A percentile compares a stretch with the other conserved stretches of the same genome.
phyloP scores from a whole-genome alignment of 2,797 vertebrate species.

The Xiphophorus birchmanni region DNA sequence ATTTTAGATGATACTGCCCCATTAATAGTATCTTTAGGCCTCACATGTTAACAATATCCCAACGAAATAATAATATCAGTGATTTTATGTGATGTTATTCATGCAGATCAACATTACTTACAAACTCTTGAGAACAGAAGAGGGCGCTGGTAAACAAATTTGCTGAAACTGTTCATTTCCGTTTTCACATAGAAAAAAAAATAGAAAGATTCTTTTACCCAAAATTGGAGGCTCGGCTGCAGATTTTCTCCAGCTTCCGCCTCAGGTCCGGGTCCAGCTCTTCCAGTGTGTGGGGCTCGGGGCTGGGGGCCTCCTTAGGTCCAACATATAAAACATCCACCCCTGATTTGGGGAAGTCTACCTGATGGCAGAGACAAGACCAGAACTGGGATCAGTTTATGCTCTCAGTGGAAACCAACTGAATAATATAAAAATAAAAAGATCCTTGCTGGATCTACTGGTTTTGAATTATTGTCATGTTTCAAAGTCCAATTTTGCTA shows the following conservation, averaged over 20 bases:
- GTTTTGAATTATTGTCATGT: background rate
- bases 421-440: background rate
- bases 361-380: constrained; percentile 70
- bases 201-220: constrained; percentile 79
- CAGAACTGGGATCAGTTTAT: background rate
- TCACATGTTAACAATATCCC: background rate
- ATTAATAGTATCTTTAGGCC: background rate
- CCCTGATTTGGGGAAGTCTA: constrained; percentile 89
- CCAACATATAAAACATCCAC: constrained; percentile 89
- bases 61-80: background rate
- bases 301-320: constrained; percentile 79
- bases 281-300: constrained; percentile 81
- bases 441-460: background rate
- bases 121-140: background rate
- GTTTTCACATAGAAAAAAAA: background rate
- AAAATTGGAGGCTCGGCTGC: constrained; percentile 86
- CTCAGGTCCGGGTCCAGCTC: constrained; percentile 84
- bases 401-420: background rate
- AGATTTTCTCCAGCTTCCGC: constrained; percentile 87
- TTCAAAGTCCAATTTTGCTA: background rate
- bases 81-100: constrained; percentile 14
- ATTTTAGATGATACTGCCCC: no score
- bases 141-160: background rate
- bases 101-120: constrained; percentile 4
- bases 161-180: background rate